Percentiles rank a stretch among this genome's conserved stretches.
These are phyloP conservation scores for Colistium nudipinnis DNA, from an alignment of 2,113 vertebrate genomes.

Conservation along the genomic window DNA sequence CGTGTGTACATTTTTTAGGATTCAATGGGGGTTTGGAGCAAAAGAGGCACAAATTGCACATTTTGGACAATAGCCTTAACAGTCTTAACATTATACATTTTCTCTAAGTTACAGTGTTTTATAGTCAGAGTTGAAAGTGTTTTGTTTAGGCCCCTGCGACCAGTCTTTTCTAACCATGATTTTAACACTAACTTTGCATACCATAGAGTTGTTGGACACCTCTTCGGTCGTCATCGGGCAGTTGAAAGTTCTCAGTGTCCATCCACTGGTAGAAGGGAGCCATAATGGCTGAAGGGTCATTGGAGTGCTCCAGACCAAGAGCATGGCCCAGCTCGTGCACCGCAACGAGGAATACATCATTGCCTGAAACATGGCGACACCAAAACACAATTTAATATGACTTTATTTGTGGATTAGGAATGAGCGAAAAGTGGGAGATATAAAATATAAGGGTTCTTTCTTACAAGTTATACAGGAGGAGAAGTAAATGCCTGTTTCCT, in stretches of 20 bases:
- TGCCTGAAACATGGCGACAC: slow-evolving; percentile 77
- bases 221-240: slow-evolving; percentile 88
- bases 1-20: background rate
- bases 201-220: slow-evolving; percentile 92
- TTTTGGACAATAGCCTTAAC: background rate
- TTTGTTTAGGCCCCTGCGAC: background rate
- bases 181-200: slow-evolving; percentile 4
- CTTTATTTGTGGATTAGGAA: background rate
- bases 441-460: background rate
- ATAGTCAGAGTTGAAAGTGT: too few species aligned
- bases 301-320: slow-evolving; percentile 90
- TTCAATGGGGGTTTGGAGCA: background rate
- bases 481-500: slow-evolving; percentile 12
- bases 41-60: background rate
- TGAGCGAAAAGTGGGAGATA: background rate
- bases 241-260: slow-evolving; percentile 89
- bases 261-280: slow-evolving; percentile 96
- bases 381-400: background rate
- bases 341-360: slow-evolving; percentile 90
- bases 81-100: too few species aligned
- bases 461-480: background rate
- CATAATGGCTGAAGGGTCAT: slow-evolving; percentile 92
- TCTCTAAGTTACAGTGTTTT: background rate
- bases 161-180: background rate
- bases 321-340: slow-evolving; percentile 93